phyloP scores from a whole-genome alignment of 2,888 invertebrate species.

The Drosophila subquinaria region DNA sequence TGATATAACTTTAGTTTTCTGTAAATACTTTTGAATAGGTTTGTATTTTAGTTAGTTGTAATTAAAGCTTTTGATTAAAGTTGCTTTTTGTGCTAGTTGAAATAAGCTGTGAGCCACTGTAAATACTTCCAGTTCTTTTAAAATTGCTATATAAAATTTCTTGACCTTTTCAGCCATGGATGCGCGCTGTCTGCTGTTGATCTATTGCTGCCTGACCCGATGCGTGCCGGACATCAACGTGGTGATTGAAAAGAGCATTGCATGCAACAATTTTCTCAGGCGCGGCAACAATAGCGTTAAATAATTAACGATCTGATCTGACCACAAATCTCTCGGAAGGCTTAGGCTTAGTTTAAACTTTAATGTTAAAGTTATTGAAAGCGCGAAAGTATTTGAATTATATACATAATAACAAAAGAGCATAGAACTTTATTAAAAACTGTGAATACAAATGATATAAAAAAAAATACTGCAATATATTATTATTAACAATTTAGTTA shows the following conservation, averaged over 20 bases:
- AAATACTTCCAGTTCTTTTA: too few relatives aligned
- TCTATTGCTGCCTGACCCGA: constrained; percentile 89
- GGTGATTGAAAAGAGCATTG: constrained; percentile 75
- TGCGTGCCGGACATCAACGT: constrained; percentile 78
- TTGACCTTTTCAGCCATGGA: constrained; percentile 89
- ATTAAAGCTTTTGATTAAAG: too few relatives aligned
- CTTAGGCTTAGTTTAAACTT: constrained; percentile 39
- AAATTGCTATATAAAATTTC: background rate
- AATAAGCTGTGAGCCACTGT: too few relatives aligned
- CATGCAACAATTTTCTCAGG: constrained; percentile 64
- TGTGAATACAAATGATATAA: constrained; percentile 23
- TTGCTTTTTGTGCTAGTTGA: too few relatives aligned
- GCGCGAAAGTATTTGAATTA: constrained; percentile 62
- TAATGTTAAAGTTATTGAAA: constrained; percentile 50
- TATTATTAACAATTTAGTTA: background rate
- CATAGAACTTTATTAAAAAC: constrained; percentile 49
- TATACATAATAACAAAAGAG: constrained; percentile 48
- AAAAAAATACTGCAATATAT: constrained; percentile 23
- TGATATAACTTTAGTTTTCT: too few relatives aligned
- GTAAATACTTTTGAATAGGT: too few relatives aligned
- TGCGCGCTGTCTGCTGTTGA: constrained; percentile 93
- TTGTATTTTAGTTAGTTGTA: too few relatives aligned
- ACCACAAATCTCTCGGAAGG: constrained; percentile 27
- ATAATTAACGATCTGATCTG: constrained; percentile 22
- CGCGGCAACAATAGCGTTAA: constrained; percentile 57